A percentile compares a stretch with the other conserved stretches of the same genome.
Conservation (phyloP, 30 jellyfish, hydroid and myxozoan genomes). For the Pelagia noctiluca region DNA sequence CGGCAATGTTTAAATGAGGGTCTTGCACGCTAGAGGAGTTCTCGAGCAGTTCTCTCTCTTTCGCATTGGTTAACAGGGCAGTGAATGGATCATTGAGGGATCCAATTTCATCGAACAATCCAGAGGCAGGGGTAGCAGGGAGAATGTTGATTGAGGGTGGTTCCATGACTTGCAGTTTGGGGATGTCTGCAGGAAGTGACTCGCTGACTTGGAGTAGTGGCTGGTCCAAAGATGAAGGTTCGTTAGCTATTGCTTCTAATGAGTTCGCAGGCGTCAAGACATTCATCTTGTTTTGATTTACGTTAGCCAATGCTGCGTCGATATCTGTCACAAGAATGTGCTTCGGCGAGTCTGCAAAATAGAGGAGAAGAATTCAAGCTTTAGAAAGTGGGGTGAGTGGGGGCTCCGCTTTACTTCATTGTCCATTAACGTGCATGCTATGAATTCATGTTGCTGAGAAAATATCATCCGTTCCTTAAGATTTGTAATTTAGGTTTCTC, state of each 20-base stretch:
- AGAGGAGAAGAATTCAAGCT: neutral
- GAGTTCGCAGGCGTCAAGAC: no score
- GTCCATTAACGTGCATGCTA: neutral
- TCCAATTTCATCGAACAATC: neutral
- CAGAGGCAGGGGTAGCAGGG: slow-evolving; percentile 59
- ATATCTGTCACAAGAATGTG: slow-evolving; percentile 63
- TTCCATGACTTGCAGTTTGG: neutral
- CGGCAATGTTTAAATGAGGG: no score
- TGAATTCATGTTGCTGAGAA: neutral
- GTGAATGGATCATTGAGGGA: neutral
- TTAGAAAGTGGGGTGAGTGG: neutral
- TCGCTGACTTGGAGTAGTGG: no score
- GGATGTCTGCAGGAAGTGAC: no score
- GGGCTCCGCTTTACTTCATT: neutral
- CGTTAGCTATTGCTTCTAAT: no score
- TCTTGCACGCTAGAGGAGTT: no score
- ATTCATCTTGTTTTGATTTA: neutral
- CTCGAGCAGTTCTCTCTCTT: neutral
- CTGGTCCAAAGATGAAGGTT: no score
- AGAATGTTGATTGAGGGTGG: slow-evolving; percentile 42
- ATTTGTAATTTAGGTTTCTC: neutral
- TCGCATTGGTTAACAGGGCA: neutral
- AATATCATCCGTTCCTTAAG: neutral
- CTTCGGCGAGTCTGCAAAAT: slow-evolving; percentile 25
- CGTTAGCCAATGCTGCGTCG: slow-evolving; percentile 52